Percentiles rank a stretch among this genome's conserved stretches.
These are phyloP conservation scores for Cantharis rustica DNA, from an alignment of 2,888 invertebrate genomes.

Conservation along the genomic window DNA sequence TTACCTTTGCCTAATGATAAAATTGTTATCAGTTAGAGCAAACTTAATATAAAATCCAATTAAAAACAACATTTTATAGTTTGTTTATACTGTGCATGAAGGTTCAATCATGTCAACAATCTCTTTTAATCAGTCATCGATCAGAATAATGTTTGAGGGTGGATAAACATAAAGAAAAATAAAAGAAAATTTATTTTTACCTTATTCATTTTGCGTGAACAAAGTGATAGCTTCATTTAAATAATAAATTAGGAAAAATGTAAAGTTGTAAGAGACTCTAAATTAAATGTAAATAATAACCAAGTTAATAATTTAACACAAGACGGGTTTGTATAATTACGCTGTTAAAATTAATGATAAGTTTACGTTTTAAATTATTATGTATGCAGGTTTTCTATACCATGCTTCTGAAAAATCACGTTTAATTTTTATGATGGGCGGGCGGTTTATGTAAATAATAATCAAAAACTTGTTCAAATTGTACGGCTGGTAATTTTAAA, in stretches of 20 bases:
- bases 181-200: neutral
- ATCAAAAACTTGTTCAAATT: neutral
- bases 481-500: neutral
- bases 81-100: conserved; percentile 1
- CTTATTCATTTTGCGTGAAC: neutral
- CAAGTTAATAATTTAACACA: neutral
- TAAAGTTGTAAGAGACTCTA: neutral
- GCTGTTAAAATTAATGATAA: conserved; percentile 3
- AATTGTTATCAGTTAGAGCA: neutral
- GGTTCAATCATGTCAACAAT: conserved; percentile 17
- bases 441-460: neutral
- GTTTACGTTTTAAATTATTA: neutral
- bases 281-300: neutral
- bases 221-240: neutral
- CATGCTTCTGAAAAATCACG: neutral
- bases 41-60: neutral
- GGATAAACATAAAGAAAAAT: conserved; percentile 14
- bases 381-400: neutral
- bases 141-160: conserved; percentile 13
- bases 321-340: neutral
- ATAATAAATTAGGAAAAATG: neutral
- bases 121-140: conserved; percentile 23
- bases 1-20: neutral
- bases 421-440: neutral
- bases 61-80: neutral